Base-by-base conservation (phyloP, 2,888 invertebrate species). In the Ferdinandea cuprea region DNA sequence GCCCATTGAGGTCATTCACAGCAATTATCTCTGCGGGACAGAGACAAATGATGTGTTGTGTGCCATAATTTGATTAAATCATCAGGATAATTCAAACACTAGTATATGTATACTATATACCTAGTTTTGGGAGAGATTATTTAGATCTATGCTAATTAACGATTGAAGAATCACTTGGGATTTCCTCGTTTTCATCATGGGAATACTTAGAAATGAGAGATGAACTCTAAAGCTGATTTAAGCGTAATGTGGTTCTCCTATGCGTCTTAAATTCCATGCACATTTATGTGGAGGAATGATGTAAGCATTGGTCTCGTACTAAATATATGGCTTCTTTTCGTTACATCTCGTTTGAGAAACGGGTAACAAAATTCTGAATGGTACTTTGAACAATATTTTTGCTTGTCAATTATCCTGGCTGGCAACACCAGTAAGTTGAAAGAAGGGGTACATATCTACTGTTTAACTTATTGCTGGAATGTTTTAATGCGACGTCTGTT, bases 1-100 rank as follows among this genome's bases (percentile, higher is more conserved):
- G 30, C 37, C 66, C 61, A 78, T 66, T 63, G 77, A 71, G 65
- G 72, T 78, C 71, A 56, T 72, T 83, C 78, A 66, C 54, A 72
- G 59, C 72, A 78, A 78, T 83, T 83, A 83, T 35, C 56, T 63
- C 56, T 65, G 56, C 52, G 65, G 44, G 25, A 50, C 42, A n/a
- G 48, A 19, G 19, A 46, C 58, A 42, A 68, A 68, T 56, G 74
- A 74, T 58, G 74, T 52, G 32, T 61, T 73, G 59, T 52, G 3
- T 5, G 48, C 8, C 63, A 54, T 76, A 80, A 80, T 80, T 76
- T 69, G 68, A 80, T 80, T 80, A 74, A 58, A 52, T 35, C 35
- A 68, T 68, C 54, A 73, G 54, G 80, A 74, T 74, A 68, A 68
- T 42, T 17, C 15, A 19, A 3, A 5, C 25, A 3, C 25, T n/a